Evolutionary conservation across 2,797 vertebrate genomes (phyloP).

Genomic region (Nannoperca australis): DNA sequence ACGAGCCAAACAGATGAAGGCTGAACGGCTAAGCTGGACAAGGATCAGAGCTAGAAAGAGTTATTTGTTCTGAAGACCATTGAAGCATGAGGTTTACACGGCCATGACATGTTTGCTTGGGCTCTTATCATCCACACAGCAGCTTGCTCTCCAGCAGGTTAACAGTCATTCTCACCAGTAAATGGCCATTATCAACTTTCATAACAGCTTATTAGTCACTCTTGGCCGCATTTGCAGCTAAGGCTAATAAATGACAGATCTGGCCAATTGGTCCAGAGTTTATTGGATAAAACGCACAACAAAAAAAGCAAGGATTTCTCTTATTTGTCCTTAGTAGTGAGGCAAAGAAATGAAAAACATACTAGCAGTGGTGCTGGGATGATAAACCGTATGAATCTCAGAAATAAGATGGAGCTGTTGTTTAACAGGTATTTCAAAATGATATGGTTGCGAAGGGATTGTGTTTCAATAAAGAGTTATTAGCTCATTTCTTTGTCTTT

Average conservation of each 20-base stretch:
- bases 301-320: slow-evolving; percentile 23
- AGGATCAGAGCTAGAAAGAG: slow-evolving; percentile 68
- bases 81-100: slow-evolving; percentile 74
- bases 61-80: slow-evolving; percentile 72
- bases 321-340: slow-evolving; percentile 46
- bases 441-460: neutral
- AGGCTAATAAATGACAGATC: slow-evolving; percentile 42
- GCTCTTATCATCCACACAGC: slow-evolving; percentile 67
- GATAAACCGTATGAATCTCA: slow-evolving; percentile 9
- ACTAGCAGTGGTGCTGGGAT: neutral
- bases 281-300: slow-evolving; percentile 39
- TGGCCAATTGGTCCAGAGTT: slow-evolving; percentile 18
- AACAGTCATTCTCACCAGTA: slow-evolving; percentile 62
- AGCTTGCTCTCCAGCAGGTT: slow-evolving; percentile 63
- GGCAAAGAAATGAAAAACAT: slow-evolving; percentile 27
- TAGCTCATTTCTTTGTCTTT: slow-evolving; percentile 29
- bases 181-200: slow-evolving; percentile 60
- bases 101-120: slow-evolving; percentile 75
- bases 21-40: slow-evolving; percentile 71
- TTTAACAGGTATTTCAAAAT: slow-evolving; percentile 24
- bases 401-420: slow-evolving; percentile 18
- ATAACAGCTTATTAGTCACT: slow-evolving; percentile 48
- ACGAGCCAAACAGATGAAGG: slow-evolving; percentile 73
- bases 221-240: slow-evolving; percentile 33
- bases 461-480: slow-evolving; percentile 11